Evolutionary conservation across 2,797 vertebrate species (phyloP).

Genomic region (Sebastes minor): DNA sequence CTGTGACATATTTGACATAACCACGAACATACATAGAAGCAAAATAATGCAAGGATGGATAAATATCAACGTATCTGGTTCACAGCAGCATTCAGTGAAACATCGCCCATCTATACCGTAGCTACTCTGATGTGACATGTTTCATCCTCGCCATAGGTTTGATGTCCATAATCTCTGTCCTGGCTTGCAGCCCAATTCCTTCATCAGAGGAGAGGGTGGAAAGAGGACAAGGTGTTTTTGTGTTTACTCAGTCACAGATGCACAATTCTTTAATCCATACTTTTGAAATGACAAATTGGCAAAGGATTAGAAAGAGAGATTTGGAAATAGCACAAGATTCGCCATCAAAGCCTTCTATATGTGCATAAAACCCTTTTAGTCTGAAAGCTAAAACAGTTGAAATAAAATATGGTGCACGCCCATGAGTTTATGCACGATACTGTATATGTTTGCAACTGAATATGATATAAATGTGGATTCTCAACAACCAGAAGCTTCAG

Average conservation of each 20-base stretch:
- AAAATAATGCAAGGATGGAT: neutral
- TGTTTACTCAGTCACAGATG: conserved; percentile 18
- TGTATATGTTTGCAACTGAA: neutral
- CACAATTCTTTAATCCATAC: conserved; percentile 50
- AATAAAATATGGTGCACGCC: neutral
- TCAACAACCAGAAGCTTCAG: conserved; percentile 24
- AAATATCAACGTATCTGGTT: neutral
- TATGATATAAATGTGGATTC: conserved; percentile 5
- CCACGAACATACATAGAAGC: neutral
- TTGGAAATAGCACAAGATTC: conserved; percentile 30
- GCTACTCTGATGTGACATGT: conserved; percentile 17
- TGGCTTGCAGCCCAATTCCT: conserved; percentile 20
- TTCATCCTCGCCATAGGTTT: conserved; percentile 20
- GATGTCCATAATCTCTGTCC: conserved; percentile 42
- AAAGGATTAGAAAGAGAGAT: conserved; percentile 29
- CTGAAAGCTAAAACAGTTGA: neutral
- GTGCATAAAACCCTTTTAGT: neutral
- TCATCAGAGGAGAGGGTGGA: conserved; percentile 12
- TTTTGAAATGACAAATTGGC: conserved; percentile 53
- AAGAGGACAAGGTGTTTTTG: conserved; percentile 32
- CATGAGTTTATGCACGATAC: neutral
- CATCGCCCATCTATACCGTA: neutral
- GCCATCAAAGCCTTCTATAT: neutral
- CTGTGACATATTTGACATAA: neutral
- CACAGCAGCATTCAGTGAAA: neutral